phyloP scores from a whole-genome alignment of 2,797 vertebrate genomes.

The Alca torda region DNA sequence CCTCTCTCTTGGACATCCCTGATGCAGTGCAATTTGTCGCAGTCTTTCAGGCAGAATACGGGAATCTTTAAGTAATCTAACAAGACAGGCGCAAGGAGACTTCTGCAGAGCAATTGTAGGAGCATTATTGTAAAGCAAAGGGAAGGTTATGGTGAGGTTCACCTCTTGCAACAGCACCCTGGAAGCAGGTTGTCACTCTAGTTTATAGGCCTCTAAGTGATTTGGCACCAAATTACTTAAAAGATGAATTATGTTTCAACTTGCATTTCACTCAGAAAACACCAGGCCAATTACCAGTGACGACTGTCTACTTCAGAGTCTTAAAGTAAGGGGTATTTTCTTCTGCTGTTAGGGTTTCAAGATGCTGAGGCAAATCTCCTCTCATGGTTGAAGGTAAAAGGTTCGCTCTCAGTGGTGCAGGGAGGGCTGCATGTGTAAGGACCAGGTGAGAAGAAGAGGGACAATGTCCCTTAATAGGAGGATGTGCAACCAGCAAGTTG shows the following conservation, averaged over 20 bases:
- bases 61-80: not conserved
- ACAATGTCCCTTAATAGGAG: not conserved
- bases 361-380: not conserved
- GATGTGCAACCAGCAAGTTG: not conserved
- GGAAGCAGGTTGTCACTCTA: not conserved
- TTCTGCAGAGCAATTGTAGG: not conserved
- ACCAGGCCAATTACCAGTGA: not conserved
- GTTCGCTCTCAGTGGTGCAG: not conserved
- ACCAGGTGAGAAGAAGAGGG: not conserved
- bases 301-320: not conserved
- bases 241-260: conserved; percentile 20
- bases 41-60: not conserved
- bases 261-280: not conserved
- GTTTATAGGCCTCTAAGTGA: not conserved
- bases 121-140: not conserved
- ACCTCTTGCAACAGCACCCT: not conserved
- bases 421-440: not conserved
- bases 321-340: not conserved
- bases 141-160: not conserved
- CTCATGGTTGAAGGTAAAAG: not conserved
- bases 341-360: not conserved
- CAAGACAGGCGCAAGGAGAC: not conserved
- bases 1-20: not conserved
- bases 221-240: not conserved
- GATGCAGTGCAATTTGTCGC: not conserved